Conservation (phyloP, 2,797 vertebrate species). For the Luscinia luscinia region DNA sequence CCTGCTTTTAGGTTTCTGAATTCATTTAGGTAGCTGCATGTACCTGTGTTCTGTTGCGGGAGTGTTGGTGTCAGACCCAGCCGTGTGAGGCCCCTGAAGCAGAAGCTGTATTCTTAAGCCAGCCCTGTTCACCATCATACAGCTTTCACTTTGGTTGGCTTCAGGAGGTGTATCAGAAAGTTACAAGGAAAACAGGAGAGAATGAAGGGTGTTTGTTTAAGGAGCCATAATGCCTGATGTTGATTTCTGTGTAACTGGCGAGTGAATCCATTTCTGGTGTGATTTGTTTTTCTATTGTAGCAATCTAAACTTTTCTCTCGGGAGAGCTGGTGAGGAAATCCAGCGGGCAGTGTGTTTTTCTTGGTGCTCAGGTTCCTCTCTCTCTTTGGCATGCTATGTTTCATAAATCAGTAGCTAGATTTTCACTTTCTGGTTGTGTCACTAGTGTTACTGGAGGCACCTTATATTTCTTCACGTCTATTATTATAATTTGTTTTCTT, state of each 20-base stretch:
- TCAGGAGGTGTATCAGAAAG: background rate
- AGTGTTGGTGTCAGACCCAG: too few relatives aligned
- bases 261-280: background rate
- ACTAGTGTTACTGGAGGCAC: background rate
- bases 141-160: background rate
- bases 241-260: fast-evolving
- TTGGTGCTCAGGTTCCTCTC: too few relatives aligned
- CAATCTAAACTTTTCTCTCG: fast-evolving
- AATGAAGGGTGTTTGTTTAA: background rate
- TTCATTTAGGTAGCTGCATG: background rate
- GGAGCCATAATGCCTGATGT: fast-evolving
- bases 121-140: fast-evolving
- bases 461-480: background rate
- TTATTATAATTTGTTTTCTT: background rate
- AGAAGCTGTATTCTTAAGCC: background rate
- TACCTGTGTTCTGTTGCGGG: background rate
- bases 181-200: too few relatives aligned
- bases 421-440: background rate
- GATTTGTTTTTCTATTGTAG: background rate
- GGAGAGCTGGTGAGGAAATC: background rate
- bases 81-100: too few relatives aligned
- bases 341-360: fast-evolving
- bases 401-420: background rate
- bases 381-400: too few relatives aligned
- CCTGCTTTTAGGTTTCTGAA: fast-evolving